Base-by-base conservation (phyloP, 2,113 vertebrate species). In the Anser cygnoides region DNA sequence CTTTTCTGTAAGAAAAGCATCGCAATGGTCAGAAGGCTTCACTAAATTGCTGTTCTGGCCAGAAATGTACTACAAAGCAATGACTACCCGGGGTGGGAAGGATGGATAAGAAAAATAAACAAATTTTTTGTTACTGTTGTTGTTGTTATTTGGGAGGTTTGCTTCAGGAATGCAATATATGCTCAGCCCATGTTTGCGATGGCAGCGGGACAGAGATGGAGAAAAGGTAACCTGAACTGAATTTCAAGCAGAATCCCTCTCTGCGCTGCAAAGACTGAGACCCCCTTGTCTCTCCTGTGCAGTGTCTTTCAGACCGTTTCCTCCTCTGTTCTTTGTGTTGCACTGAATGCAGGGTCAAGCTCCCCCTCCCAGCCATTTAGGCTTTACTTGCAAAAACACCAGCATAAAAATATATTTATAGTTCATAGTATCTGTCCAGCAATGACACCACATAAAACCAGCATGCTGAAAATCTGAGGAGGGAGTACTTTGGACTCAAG, bases 361-460 rank as follows among this genome's bases (percentile, higher is more conserved):
- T 83, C 54, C 75, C 65, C 73, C 78, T 87, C 91, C 44, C 84
- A 92, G 74, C 61, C 82, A 71, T 67, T 84, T 72, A 67, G 81
- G 86, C 67, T 86, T 96, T 92, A 88, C 88, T 89, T 96, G 85
- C 73, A 78, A 95, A 96, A 97, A 95, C 84, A 96, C 41, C 72
- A 92, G 91, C 71, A 92, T 81, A 95, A 75, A 97, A 59, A 68
- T 92, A 88, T 76, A 91, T 84, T 94, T 95, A 79, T 90, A 95
- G 62, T 70, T 86, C 76, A 62, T 9, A 90, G 57, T 90, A 82
- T 91, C 82, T 92, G 44, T 90, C 94, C 95, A 97, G 93, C 91
- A 96, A 62, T 39, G 94, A 97, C 94, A 97, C 89, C 91, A 96
- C 92, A 94, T 95, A 96, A 97, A 97, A 92, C 87, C 89, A 95